Base-by-base conservation (phyloP, 2,797 vertebrate genomes). In the Darevskia nairensis region DNA sequence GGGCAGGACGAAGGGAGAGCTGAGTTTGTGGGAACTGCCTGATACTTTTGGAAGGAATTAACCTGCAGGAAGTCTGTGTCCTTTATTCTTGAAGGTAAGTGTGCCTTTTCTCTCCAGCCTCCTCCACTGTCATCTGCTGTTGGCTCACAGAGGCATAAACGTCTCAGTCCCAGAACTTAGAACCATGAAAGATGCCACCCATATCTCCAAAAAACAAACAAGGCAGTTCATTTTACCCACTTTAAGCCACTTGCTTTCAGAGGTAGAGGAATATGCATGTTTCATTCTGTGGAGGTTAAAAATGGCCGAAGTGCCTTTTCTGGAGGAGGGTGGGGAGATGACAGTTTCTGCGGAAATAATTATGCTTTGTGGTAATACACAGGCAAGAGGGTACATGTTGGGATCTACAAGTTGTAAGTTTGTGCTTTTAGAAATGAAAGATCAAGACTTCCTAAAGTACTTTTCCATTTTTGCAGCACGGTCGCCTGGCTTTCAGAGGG, bases 1-100 rank as follows among this genome's bases (percentile, higher is more conserved):
- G 92, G 68, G 82, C 87, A 88, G 61, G 89, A 83, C 10, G 29
- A 86, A 83, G 84, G 90, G 81, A 89, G 87, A 87, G 82, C 90
- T 79, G 84, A 89, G 78, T 90, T 50, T 85, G 6, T 2, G 2
- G 9, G 15, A 29, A 75, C 32, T 29, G 21, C 39, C 71, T 74
- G 41, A 76, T 81, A 82, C 44, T 91, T 89, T 81, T 89, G 92
- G 68, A 75, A 85, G 35, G 71, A 81, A 41, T 69, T 50, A 69
- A 76, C 74, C 64, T 32, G 69, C 35, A 32, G 69, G 21, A 91
- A 41, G 90, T 86, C 88, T 92, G 68, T 77, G 87, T 50, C 89
- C 90, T 89, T 89, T 84, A 89, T 90, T 86, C 75, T 88, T 88
- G 89, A 92, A 82, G 84, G 91, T 90, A 74, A 87, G 75, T 82